Conservation (phyloP, 2,797 vertebrate species). For the Lophotriccus pileatus region DNA sequence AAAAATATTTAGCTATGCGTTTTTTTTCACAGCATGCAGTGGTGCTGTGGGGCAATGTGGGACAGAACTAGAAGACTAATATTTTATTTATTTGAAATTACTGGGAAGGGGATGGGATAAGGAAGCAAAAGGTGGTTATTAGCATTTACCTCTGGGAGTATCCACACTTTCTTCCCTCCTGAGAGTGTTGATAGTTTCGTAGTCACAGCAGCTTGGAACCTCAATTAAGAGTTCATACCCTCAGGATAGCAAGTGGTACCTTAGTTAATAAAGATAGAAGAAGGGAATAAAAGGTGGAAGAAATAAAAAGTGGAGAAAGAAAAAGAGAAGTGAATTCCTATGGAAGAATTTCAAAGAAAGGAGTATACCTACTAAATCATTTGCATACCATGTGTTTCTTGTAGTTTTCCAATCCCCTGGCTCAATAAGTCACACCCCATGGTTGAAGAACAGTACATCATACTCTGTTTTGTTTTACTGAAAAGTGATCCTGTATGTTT, state of each 20-base stretch:
- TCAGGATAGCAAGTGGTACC: neutral
- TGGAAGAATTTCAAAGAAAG: conserved; percentile 1
- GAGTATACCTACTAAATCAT: neutral
- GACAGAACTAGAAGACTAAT: neutral
- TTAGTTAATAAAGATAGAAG: conserved; percentile 14
- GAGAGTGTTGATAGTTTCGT: neutral
- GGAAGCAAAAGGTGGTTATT: neutral
- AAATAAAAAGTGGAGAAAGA: neutral
- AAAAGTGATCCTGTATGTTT: neutral
- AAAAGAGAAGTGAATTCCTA: neutral
- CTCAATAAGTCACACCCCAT: neutral
- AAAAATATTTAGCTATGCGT: neutral
- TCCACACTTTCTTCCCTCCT: neutral
- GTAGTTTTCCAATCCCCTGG: neutral
- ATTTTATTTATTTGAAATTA: neutral
- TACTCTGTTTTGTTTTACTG: neutral
- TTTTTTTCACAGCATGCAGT: conserved; percentile 7
- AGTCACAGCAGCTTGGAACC: neutral
- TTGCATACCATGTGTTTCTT: neutral
- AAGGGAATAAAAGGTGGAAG: neutral
- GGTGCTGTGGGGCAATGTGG: neutral
- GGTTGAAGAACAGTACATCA: neutral
- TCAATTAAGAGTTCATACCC: neutral
- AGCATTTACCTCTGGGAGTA: neutral
- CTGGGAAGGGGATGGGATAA: neutral